A percentile compares a stretch with the other conserved stretches of the same genome.
Conservation (phyloP, 2,888 invertebrate genomes). For the Chrysodeixis includens region DNA sequence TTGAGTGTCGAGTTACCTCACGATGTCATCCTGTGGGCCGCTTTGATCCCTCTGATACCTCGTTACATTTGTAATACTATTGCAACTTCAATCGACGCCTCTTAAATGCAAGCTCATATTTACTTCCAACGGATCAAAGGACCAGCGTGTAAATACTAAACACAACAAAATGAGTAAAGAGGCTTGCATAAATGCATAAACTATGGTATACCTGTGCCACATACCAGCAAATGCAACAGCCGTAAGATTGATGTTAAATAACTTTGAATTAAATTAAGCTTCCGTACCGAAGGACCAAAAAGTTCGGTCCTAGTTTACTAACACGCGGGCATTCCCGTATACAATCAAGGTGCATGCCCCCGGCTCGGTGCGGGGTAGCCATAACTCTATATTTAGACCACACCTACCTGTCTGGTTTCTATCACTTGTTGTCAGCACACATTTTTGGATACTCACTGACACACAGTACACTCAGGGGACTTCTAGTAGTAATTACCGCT, state of each 20-base stretch:
- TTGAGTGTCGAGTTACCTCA: slow-evolving; percentile 29
- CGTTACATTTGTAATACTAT: neutral
- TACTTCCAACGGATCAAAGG: neutral
- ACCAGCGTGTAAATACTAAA: neutral
- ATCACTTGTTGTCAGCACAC: slow-evolving; percentile 56
- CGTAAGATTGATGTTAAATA: neutral
- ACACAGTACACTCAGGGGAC: slow-evolving; percentile 21
- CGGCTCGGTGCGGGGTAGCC: slow-evolving; percentile 27
- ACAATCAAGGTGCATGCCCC: slow-evolving; percentile 39
- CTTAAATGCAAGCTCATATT: neutral
- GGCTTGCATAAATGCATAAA: too few species aligned
- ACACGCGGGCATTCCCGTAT: slow-evolving; percentile 20
- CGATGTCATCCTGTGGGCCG: slow-evolving; percentile 47
- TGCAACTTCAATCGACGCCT: neutral
- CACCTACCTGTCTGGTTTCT: slow-evolving; percentile 66
- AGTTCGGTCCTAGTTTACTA: slow-evolving; percentile 3
- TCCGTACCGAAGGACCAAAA: slow-evolving; percentile 1
- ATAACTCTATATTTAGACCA: slow-evolving; percentile 64
- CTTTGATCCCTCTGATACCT: slow-evolving; percentile 48
- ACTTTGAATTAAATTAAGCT: neutral
- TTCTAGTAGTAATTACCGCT: slow-evolving; percentile 12
- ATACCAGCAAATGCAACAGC: too few species aligned
- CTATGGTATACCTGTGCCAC: too few species aligned
- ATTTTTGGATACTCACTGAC: slow-evolving; percentile 32
- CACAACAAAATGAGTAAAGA: neutral